Percentiles rank a stretch among this genome's conserved stretches.
Conservation (phyloP, 2,888 invertebrate genomes). For the Melipona beecheii region DNA sequence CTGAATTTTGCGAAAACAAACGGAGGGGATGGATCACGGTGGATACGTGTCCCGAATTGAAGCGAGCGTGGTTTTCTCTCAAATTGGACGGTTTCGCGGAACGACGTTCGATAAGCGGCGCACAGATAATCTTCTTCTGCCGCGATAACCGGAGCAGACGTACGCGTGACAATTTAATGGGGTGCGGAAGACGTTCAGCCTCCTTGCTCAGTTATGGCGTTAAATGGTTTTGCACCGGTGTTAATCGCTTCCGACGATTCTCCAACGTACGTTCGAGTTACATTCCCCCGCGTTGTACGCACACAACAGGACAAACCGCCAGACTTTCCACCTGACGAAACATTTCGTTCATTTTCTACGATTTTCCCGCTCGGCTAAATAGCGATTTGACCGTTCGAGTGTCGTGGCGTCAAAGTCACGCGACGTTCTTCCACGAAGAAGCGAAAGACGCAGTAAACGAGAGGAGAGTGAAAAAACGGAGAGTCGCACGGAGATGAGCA, state of each 20-base stretch:
- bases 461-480: not conserved
- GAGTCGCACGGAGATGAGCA: not conserved
- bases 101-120: slow-evolving; percentile 22
- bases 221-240: slow-evolving; percentile 54
- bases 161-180: slow-evolving; percentile 41
- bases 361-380: not conserved
- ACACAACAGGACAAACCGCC: not conserved
- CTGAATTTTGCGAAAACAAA: slow-evolving; percentile 9
- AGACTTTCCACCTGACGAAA: not conserved
- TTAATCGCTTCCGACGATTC: slow-evolving; percentile 54
- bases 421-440: not conserved
- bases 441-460: too few species aligned
- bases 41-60: slow-evolving; percentile 39
- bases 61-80: slow-evolving; percentile 3
- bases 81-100: slow-evolving; percentile 28
- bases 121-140: slow-evolving; percentile 14
- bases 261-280: slow-evolving; percentile 18
- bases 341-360: not conserved
- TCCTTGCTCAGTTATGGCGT: slow-evolving; percentile 31
- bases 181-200: slow-evolving; percentile 52
- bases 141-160: slow-evolving; percentile 38
- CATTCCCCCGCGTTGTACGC: not conserved
- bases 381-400: not conserved
- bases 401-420: not conserved
- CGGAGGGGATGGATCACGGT: not conserved